Conservation (phyloP, 2,888 invertebrate species). For the Allophyes oxyacanthae region DNA sequence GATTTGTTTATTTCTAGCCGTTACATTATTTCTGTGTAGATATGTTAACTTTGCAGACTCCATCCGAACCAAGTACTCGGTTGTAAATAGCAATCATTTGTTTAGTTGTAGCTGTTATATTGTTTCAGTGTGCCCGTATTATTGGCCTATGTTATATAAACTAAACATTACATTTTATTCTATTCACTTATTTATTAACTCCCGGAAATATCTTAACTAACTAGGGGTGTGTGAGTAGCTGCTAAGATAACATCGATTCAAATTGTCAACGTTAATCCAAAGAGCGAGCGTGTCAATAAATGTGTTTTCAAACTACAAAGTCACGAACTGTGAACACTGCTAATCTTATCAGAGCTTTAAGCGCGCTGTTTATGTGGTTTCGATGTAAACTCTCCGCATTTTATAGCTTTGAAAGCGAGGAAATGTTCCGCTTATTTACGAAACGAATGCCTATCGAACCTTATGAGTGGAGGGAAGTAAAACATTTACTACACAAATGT, state of each 20-base stretch:
- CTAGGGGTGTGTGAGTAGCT: background rate
- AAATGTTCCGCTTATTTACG: slow-evolving; percentile 9
- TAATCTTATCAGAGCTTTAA: slow-evolving; percentile 40
- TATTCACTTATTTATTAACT: too few relatives aligned
- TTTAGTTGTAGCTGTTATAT: too few relatives aligned
- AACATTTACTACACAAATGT: background rate
- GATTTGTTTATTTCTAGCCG: too few relatives aligned
- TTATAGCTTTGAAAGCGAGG: slow-evolving; percentile 23
- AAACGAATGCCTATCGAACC: slow-evolving; percentile 13
- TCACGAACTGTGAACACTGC: slow-evolving; percentile 34
- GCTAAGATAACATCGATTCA: slow-evolving; percentile 11
- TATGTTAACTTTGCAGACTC: too few relatives aligned
- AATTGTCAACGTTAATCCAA: slow-evolving; percentile 9
- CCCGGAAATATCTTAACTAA: slow-evolving; percentile 1
- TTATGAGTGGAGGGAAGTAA: background rate
- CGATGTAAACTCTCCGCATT: slow-evolving; percentile 25
- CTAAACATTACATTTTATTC: too few relatives aligned
- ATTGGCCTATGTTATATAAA: too few relatives aligned
- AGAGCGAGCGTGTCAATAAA: slow-evolving; percentile 18
- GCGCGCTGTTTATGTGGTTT: slow-evolving; percentile 30
- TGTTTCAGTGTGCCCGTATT: too few relatives aligned
- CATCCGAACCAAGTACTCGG: too few relatives aligned
- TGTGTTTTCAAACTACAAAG: slow-evolving; percentile 27
- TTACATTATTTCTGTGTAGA: too few relatives aligned
- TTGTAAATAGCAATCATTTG: too few relatives aligned